Evolutionary conservation across 2,888 invertebrate genomes (phyloP).

Genomic region (Drosophila sordidula): DNA sequence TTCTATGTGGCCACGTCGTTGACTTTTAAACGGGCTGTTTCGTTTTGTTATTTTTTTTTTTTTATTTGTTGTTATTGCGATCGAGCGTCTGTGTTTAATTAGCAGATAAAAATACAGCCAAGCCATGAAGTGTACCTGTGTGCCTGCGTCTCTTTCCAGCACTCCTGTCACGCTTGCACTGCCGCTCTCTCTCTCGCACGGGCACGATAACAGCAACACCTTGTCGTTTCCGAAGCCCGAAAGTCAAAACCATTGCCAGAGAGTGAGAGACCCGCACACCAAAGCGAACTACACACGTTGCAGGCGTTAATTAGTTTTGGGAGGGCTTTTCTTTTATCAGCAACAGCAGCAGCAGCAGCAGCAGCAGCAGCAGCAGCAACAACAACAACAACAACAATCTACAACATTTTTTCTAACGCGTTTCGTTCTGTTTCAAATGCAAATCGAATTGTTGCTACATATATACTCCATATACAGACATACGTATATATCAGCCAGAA

Average conservation of each 20-base stretch:
- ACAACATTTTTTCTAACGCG: conserved; percentile 58
- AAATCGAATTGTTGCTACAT: conserved; percentile 62
- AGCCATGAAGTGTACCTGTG: conserved; percentile 53
- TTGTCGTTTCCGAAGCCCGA: conserved; percentile 35
- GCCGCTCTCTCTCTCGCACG: conserved; percentile 30
- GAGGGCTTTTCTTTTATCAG: conserved; percentile 74
- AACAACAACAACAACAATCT: conserved; percentile 17
- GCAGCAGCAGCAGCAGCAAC: conserved; percentile 24
- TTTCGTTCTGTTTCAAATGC: conserved; percentile 77
- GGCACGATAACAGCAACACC: conserved; percentile 18
- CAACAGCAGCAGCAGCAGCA: conserved; percentile 34
- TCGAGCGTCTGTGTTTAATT: conserved; percentile 81
- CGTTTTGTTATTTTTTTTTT: conserved; percentile 20
- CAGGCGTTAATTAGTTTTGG: conserved; percentile 80
- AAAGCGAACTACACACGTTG: conserved; percentile 56
- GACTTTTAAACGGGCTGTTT: conserved; percentile 71
- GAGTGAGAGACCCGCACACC: conserved; percentile 47
- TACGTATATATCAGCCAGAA: background rate
- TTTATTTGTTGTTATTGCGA: conserved; percentile 49
- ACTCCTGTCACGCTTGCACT: conserved; percentile 7
- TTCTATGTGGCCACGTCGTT: conserved; percentile 73
- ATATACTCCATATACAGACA: conserved; percentile 3
- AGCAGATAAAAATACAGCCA: conserved; percentile 79
- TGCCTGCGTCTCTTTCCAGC: conserved; percentile 23
- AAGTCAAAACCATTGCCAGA: conserved; percentile 27